Evolutionary conservation across 2,888 invertebrate genomes (phyloP).

Genomic region (Incurvaria masculella): DNA sequence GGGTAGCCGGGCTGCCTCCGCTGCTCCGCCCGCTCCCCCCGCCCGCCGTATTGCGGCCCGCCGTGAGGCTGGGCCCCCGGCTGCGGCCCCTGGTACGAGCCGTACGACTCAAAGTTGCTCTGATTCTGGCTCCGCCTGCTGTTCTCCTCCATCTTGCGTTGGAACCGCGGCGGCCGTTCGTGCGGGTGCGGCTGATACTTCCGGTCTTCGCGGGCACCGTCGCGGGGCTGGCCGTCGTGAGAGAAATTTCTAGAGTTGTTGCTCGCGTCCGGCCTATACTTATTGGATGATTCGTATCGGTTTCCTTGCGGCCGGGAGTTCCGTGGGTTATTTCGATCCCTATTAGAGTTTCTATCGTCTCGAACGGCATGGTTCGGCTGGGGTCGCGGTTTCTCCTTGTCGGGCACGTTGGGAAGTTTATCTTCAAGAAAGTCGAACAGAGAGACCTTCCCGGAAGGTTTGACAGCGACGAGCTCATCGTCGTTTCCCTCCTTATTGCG

Average conservation of each 20-base stretch:
- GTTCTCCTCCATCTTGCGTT: conserved; percentile 51
- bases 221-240: conserved; percentile 24
- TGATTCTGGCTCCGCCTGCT: conserved; percentile 12
- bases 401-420: conserved; percentile 63
- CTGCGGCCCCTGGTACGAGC: conserved; percentile 9
- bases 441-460: conserved; percentile 77
- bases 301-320: conserved; percentile 32
- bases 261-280: conserved; percentile 33
- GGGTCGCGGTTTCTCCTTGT: conserved; percentile 36
- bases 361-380: conserved; percentile 17
- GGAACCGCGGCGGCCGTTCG: conserved; percentile 62
- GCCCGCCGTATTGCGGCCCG: conserved; percentile 27
- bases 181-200: conserved; percentile 36
- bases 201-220: conserved; percentile 30
- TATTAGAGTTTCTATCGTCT: conserved; percentile 30
- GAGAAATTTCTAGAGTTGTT: conserved; percentile 34
- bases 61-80: conserved; percentile 10
- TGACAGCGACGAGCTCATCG: conserved; percentile 59
- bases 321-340: conserved; percentile 36
- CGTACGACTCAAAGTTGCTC: conserved; percentile 20
- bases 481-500: conserved; percentile 48
- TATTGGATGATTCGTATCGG: conserved; percentile 32
- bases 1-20: conserved; percentile 22
- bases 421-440: conserved; percentile 81
- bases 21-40: conserved; percentile 25